Percentiles rank a stretch among this genome's conserved stretches.
These are phyloP conservation scores for Helogale parvula DNA, from an alignment of 2,113 vertebrate genomes.

Conservation along the genomic window DNA sequence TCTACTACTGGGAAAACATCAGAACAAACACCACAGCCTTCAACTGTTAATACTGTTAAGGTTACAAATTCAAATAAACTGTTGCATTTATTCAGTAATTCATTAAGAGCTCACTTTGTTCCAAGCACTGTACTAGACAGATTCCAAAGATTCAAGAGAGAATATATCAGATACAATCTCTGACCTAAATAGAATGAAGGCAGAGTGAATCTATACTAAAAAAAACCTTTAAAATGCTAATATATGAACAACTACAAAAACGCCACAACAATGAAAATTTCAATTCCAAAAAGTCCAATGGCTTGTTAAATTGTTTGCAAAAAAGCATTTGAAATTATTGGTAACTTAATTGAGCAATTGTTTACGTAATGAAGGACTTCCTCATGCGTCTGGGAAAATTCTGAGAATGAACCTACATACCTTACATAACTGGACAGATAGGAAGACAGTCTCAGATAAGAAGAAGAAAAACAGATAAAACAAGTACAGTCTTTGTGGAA, in stretches of 20 bases:
- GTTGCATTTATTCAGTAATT: background rate
- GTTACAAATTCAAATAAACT: constrained; percentile 10
- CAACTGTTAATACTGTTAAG: constrained; percentile 20
- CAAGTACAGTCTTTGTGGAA: background rate
- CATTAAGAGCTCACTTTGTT: constrained; percentile 29
- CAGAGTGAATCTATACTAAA: background rate
- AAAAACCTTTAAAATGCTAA: constrained; percentile 18
- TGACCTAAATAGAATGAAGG: constrained; percentile 12
- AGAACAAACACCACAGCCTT: background rate
- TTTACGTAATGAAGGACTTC: background rate
- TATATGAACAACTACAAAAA: background rate
- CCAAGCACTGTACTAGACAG: background rate
- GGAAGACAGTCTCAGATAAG: background rate
- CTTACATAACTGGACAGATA: background rate
- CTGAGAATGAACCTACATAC: background rate
- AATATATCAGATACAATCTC: background rate
- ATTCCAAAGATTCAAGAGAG: constrained; percentile 4
- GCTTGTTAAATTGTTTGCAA: background rate
- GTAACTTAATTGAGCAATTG: background rate
- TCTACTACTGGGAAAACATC: background rate
- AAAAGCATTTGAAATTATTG: background rate
- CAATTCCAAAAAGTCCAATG: background rate
- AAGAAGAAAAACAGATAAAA: background rate
- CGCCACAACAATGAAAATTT: background rate
- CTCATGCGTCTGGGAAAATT: background rate